Base-by-base conservation (phyloP, 2,888 invertebrate genomes). In the Eilema caniola region DNA sequence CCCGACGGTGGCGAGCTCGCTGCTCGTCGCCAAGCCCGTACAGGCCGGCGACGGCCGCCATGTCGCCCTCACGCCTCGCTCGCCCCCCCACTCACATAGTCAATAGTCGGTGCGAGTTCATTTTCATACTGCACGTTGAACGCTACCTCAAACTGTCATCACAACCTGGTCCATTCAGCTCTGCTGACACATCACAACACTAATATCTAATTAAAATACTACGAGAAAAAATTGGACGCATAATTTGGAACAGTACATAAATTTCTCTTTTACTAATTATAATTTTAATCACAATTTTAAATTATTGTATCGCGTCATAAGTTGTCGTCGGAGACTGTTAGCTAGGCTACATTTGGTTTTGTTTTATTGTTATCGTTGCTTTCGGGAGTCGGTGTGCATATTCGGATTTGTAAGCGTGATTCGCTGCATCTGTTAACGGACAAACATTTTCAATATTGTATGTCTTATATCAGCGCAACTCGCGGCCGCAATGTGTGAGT, bases 31-130 rank as follows among this genome's bases (percentile, higher is more conserved):
- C 97, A 88, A 97, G 96, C 85, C 97, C 97, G 90, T 97, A 97
- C 73, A 97, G 96, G 88, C 97, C 97, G 85, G 97, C 97, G 89
- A 97, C 97, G 81, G 97, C 97, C 88, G 97, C 97, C 97, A 97
- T 97, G 70, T 78, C 90, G 86, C 83, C 80, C 67, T 60, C 59
- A 73, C 82, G 73, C 78, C 68, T 37, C 47, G 75, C 80, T 76
- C 86, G 84, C 84, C 88, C 91, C 81, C 79, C 86, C 76, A 82
- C 80, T 85, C 82, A 83, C 86, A 80, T 81, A 77, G 77, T 83
- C 85, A 80, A 75, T 73, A 72, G 24, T 70, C 74, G 67, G 67
- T 72, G 73, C 78, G 69, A 73, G 25, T 16, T 23, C 33, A 56
- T 62, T 70, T 76, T 70, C 83, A 74, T 93, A 68, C 57, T 72